Base-by-base conservation (phyloP, 2,797 vertebrate genomes). In the Epinephelus coioides region DNA sequence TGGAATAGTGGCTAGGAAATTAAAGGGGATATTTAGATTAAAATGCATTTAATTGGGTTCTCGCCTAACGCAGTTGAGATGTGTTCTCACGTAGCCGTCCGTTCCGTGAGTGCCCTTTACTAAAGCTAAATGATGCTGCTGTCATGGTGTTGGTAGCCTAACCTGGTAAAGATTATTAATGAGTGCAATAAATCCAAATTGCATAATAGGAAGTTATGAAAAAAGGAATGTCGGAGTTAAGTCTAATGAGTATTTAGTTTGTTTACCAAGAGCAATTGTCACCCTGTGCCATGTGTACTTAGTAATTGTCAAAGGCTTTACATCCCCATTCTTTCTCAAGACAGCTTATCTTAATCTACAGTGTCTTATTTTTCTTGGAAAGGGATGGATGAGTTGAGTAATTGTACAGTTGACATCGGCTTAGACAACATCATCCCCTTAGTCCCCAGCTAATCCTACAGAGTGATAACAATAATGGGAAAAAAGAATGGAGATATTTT, bases 121-220 rank as follows among this genome's bases (percentile, higher is more conserved):
- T 94, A 91, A 76, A 96, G 95, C 95, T 95, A 89, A 97, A 97
- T 96, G 93, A 97, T 96, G 95, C 95, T 94, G 93, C 96, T 96
- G 95, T 96, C 96, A 96, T 85, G 89, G 94, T 94, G 93, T 90
- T 86, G 95, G 95, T 95, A 94, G 94, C 94, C 94, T 95, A 97
- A 97, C 95, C 89, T 91, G 95, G 95, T 97, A 96, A 97, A 97
- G 94, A 95, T 97, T 97, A 99, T 98, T 98, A 98, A 98, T 97
- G 97, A 96, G 95, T 89, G 95, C 96, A 98, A 98, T 98, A 98
- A 96, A 97, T 96, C 94, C 89, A 95, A 96, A 97, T 96, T 96
- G 96, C 84, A 92, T 89, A 89, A 92, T 91, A 81, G 81, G 89
- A 94, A 91, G 90, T 94, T 92, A 95, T 95, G 92, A 93, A 91